Conservation (phyloP, 2,888 invertebrate genomes). For the Drosophila testacea region DNA sequence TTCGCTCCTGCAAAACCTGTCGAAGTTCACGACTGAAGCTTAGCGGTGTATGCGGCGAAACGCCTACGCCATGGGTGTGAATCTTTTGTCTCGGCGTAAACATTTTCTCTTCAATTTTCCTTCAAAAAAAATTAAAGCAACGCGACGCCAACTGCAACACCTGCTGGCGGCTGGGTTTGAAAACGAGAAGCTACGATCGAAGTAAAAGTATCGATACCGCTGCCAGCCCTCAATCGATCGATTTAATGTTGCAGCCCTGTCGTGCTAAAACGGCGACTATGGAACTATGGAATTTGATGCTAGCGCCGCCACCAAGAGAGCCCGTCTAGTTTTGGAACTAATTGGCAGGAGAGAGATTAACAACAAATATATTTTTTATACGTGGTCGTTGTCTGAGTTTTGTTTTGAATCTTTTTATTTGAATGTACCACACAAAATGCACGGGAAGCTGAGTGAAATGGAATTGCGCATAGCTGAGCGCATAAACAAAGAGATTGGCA, state of each 20-base stretch:
- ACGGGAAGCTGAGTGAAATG: constrained; percentile 68
- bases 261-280: no score
- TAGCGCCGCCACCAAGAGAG: no score
- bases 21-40: constrained; percentile 87
- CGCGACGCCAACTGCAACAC: constrained; percentile 65
- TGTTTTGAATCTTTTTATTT: constrained; percentile 35
- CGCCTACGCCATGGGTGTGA: constrained; percentile 24
- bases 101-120: constrained; percentile 59
- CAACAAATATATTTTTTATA: constrained; percentile 65
- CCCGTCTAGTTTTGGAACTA: no score
- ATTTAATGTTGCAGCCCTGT: constrained; percentile 22
- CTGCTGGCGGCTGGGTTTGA: constrained; percentile 70
- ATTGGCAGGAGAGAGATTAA: constrained; percentile 21
- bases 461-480: constrained; percentile 85
- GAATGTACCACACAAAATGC: constrained; percentile 60
- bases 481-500: constrained; percentile 87
- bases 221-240: neutral
- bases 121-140: constrained; percentile 35
- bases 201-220: neutral
- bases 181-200: constrained; percentile 16
- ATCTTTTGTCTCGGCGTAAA: constrained; percentile 76
- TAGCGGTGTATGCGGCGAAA: constrained; percentile 84
- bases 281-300: no score
- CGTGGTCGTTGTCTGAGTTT: constrained; percentile 56
- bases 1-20: constrained; percentile 87